A percentile compares a stretch with the other conserved stretches of the same genome.
These are phyloP conservation scores for Steromphala cineraria DNA, from an alignment of 2,888 invertebrate species.

Conservation along the genomic window DNA sequence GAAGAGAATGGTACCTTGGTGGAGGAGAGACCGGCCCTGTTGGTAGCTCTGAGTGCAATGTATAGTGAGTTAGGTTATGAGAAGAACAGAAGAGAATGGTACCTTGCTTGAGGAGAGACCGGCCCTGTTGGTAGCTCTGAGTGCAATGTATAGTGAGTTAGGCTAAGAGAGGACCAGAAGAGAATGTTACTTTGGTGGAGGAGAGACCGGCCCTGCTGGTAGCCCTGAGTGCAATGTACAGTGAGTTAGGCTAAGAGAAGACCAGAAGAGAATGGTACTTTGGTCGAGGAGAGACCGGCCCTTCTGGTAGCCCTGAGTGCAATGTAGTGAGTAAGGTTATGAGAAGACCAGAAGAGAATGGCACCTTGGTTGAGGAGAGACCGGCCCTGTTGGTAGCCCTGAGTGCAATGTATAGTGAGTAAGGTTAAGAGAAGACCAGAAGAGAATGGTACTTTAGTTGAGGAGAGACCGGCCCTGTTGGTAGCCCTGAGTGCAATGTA, in stretches of 20 bases:
- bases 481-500: no score
- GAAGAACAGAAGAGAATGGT: background rate
- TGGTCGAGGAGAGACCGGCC: no score
- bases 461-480: no score
- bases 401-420: no score
- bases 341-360: no score
- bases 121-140: conserved; percentile 55
- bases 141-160: conserved; percentile 46
- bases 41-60: conserved; percentile 52
- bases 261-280: conserved; percentile 52
- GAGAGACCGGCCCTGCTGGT: conserved; percentile 46
- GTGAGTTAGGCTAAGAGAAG: conserved; percentile 46
- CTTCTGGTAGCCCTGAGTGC: background rate
- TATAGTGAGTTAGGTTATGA: background rate
- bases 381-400: no score
- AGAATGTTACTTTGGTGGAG: conserved; percentile 31
- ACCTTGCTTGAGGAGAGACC: conserved; percentile 38
- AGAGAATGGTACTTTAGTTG: no score
- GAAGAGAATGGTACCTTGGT: conserved; percentile 30
- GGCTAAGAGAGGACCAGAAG: conserved; percentile 42
- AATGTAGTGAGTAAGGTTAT: background rate
- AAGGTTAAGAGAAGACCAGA: no score
- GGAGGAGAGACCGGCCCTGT: conserved; percentile 42
- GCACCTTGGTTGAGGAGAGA: no score
- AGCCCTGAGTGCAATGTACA: conserved; percentile 55